These are phyloP conservation scores for Delphinapterus leucas DNA, from an alignment of 2,113 vertebrate genomes.

Conservation along the genomic window DNA sequence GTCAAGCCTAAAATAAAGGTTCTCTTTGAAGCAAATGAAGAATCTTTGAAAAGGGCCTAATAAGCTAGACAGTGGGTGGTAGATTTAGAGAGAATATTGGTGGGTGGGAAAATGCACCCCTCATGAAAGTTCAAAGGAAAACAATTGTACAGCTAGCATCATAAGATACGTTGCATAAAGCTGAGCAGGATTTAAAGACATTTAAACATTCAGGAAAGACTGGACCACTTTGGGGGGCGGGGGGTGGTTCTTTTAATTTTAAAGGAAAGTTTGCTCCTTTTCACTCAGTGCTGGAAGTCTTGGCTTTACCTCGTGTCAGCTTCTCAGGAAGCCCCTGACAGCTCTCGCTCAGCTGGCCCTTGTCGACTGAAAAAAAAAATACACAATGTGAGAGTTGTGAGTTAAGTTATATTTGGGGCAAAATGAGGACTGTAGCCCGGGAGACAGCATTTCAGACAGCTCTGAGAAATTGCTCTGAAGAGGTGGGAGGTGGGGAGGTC, in stretches of 20 bases:
- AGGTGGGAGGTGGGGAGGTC: neutral
- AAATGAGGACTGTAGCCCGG: neutral
- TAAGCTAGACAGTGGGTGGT: neutral
- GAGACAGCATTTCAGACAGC: neutral
- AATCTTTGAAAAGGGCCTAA: neutral
- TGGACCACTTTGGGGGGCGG: fast-evolving
- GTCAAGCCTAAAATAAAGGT: neutral
- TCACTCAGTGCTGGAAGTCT: neutral
- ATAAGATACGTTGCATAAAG: neutral
- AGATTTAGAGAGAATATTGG: neutral
- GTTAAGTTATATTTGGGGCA: neutral
- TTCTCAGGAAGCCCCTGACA: neutral
- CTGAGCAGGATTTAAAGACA: neutral
- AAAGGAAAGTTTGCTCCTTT: neutral
- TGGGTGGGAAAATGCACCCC: neutral
- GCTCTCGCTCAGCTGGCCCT: neutral
- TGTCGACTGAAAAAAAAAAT: neutral
- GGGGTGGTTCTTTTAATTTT: neutral
- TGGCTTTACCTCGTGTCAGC: neutral
- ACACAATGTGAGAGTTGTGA: neutral
- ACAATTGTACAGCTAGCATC: neutral
- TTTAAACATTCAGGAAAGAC: neutral
- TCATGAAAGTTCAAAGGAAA: neutral
- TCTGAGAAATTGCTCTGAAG: neutral
- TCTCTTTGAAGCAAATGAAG: neutral